Conservation (phyloP, 2,888 invertebrate species). For the Acronicta alni region DNA sequence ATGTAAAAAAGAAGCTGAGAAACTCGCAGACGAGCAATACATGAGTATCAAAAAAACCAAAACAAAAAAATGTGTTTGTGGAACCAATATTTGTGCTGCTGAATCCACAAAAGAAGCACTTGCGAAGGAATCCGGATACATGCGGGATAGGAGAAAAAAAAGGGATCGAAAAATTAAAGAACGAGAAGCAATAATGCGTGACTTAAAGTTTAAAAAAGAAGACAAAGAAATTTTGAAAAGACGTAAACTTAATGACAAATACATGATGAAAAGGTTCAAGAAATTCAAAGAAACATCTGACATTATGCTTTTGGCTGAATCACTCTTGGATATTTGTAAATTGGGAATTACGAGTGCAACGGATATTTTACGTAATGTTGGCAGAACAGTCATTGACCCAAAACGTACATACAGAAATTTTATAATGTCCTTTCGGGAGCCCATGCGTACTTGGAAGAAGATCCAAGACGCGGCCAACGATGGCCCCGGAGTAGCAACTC, state of each 20-base stretch:
- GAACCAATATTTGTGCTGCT: conserved; percentile 3
- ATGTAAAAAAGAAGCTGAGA: conserved; percentile 16
- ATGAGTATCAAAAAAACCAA: neutral
- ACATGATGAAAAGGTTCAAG: conserved; percentile 41
- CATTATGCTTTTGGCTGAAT: conserved; percentile 50
- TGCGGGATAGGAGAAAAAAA: conserved; percentile 15
- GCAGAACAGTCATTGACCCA: conserved; percentile 53
- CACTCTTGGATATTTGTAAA: conserved; percentile 45
- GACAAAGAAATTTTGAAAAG: conserved; percentile 32
- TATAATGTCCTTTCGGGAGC: conserved; percentile 44
- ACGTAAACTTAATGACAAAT: conserved; percentile 36
- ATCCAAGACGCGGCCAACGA: conserved; percentile 38
- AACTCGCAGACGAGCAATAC: neutral
- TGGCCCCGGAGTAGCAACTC: conserved; percentile 49
- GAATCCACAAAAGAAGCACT: conserved; percentile 7
- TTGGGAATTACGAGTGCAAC: conserved; percentile 27
- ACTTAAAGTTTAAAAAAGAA: conserved; percentile 37
- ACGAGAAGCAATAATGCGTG: conserved; percentile 18
- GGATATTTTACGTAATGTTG: conserved; percentile 35
- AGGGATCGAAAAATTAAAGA: conserved; percentile 9
- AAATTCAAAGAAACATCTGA: conserved; percentile 47
- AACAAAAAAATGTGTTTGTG: conserved; percentile 8
- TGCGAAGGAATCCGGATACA: neutral
- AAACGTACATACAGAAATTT: conserved; percentile 43
- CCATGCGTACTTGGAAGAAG: conserved; percentile 31